These are phyloP conservation scores for Drosophila watanabei DNA, from an alignment of 1,140 invertebrate species.

Conservation along the genomic window DNA sequence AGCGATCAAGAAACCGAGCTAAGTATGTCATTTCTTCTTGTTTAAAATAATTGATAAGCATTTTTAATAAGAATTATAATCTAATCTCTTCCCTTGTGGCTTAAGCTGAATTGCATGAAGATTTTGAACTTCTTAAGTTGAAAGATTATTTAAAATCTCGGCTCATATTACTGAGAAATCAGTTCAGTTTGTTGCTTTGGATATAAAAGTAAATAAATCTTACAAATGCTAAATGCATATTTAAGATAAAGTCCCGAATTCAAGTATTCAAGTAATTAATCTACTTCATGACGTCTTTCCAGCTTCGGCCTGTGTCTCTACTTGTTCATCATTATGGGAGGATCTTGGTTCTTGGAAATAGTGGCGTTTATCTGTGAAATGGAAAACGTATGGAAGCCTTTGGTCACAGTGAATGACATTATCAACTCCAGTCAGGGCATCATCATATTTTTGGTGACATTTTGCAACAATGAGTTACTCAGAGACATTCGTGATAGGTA, in stretches of 20 bases:
- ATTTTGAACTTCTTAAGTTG: too few relatives aligned
- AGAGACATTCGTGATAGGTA: not conserved
- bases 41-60: not conserved
- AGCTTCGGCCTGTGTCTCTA: conserved; percentile 90
- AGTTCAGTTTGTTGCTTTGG: too few relatives aligned
- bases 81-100: not conserved
- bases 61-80: not conserved
- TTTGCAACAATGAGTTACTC: conserved; percentile 65
- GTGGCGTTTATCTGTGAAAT: conserved; percentile 6
- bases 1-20: conserved; percentile 14
- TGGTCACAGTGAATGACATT: conserved; percentile 85
- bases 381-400: not conserved
- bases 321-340: conserved; percentile 90
- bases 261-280: not conserved
- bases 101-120: too few relatives aligned
- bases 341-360: conserved; percentile 90
- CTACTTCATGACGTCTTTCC: not conserved
- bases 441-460: conserved; percentile 87
- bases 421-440: conserved; percentile 86
- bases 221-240: too few relatives aligned
- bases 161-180: too few relatives aligned
- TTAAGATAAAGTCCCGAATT: too few relatives aligned
- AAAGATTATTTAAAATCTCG: too few relatives aligned
- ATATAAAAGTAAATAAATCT: too few relatives aligned
- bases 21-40: conserved; percentile 16